Percentiles rank a stretch among this genome's conserved stretches.
Conservation (phyloP, 2,888 invertebrate species). For the Atrina japonica region DNA sequence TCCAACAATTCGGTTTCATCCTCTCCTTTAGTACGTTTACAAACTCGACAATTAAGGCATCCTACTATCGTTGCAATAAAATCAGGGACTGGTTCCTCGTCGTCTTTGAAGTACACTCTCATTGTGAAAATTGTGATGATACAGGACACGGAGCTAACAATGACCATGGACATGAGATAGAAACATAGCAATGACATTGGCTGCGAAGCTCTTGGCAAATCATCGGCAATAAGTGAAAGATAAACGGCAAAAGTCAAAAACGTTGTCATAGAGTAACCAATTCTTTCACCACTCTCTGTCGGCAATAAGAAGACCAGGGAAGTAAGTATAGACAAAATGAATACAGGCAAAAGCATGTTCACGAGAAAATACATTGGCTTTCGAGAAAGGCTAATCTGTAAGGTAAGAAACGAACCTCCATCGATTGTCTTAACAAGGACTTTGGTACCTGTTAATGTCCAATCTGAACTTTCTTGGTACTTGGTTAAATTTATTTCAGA, state of each 20-base stretch:
- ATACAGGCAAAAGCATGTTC: slow-evolving; percentile 32
- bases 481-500: slow-evolving; percentile 7
- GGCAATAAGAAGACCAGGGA: slow-evolving; percentile 42
- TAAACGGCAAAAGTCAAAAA: slow-evolving; percentile 43
- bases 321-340: slow-evolving; percentile 33
- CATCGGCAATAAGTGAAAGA: slow-evolving; percentile 36
- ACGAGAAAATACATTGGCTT: slow-evolving; percentile 31
- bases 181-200: slow-evolving; percentile 37
- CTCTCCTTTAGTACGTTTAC: slow-evolving; percentile 13
- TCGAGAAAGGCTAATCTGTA: slow-evolving; percentile 16
- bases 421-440: slow-evolving; percentile 11
- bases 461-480: slow-evolving; percentile 30
- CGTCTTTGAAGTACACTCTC: slow-evolving; percentile 36
- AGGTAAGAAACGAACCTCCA: slow-evolving; percentile 14
- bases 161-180: slow-evolving; percentile 40
- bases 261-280: slow-evolving; percentile 34
- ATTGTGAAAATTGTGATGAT: slow-evolving; percentile 39
- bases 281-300: slow-evolving; percentile 35
- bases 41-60: slow-evolving; percentile 34
- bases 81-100: slow-evolving; percentile 29
- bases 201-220: slow-evolving; percentile 33
- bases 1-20: slow-evolving; percentile 2
- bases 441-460: slow-evolving; percentile 24
- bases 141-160: slow-evolving; percentile 30
- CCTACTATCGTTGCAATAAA: slow-evolving; percentile 26